A percentile compares a stretch with the other conserved stretches of the same genome.
These are phyloP conservation scores for Enteromius mattozi DNA, from an alignment of 2,797 vertebrate species.

Conservation along the genomic window DNA sequence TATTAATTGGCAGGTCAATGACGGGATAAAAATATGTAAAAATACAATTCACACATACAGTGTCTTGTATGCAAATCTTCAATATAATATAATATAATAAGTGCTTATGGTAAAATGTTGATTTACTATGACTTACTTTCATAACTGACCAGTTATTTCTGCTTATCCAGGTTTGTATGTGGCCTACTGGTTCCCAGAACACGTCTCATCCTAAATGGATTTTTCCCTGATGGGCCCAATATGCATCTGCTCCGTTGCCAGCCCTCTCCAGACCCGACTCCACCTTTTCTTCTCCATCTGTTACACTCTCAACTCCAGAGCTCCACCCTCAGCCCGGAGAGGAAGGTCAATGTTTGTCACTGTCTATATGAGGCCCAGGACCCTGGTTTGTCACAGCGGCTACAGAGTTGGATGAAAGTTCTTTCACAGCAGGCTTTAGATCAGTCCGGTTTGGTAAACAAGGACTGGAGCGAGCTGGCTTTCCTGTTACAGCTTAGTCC, in stretches of 20 bases:
- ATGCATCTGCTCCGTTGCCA: slow-evolving; percentile 31
- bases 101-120: not conserved
- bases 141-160: not conserved
- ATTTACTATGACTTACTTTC: not conserved
- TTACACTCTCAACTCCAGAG: slow-evolving; percentile 62
- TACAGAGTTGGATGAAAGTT: slow-evolving; percentile 61
- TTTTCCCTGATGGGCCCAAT: slow-evolving; percentile 55
- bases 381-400: slow-evolving; percentile 52
- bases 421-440: slow-evolving; percentile 47
- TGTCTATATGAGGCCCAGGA: slow-evolving; percentile 69
- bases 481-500: slow-evolving; percentile 66
- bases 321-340: slow-evolving; percentile 55
- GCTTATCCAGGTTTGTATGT: slow-evolving; percentile 62
- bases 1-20: not conserved
- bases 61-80: not conserved
- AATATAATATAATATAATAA: not conserved
- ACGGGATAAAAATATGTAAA: not conserved
- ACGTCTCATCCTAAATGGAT: slow-evolving; percentile 62
- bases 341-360: slow-evolving; percentile 66
- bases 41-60: not conserved
- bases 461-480: slow-evolving; percentile 67
- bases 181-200: slow-evolving; percentile 65
- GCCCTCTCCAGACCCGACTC: slow-evolving; percentile 21
- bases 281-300: slow-evolving; percentile 58
- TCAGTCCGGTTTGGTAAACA: slow-evolving; percentile 20